Evolutionary conservation across 2,888 invertebrate genomes (phyloP).

Genomic region (Leptogaster cylindrica): DNA sequence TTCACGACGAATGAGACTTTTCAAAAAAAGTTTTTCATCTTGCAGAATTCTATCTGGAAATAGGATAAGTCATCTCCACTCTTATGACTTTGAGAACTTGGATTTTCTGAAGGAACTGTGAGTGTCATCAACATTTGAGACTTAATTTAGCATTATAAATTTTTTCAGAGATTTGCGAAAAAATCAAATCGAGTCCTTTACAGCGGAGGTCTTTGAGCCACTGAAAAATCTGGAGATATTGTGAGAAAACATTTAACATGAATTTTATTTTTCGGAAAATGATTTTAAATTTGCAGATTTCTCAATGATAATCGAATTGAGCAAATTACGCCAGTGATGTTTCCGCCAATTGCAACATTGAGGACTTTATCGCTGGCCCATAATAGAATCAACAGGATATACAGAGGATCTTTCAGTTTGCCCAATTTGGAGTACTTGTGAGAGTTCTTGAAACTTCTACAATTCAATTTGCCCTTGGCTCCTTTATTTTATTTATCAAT

Average conservation of each 20-base stretch:
- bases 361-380: conserved; percentile 63
- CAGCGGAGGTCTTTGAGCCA: conserved; percentile 57
- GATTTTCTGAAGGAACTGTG: conserved; percentile 56
- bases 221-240: conserved; percentile 61
- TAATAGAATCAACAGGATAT: conserved; percentile 59
- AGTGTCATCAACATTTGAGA: conserved; percentile 48
- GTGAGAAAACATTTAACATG: conserved; percentile 55
- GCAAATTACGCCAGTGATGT: conserved; percentile 55
- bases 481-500: not conserved
- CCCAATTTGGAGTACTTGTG: conserved; percentile 62
- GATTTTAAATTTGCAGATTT: conserved; percentile 51
- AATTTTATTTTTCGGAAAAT: not conserved
- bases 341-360: conserved; percentile 59
- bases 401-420: conserved; percentile 57
- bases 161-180: conserved; percentile 63
- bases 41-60: conserved; percentile 58
- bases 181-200: conserved; percentile 61
- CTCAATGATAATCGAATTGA: conserved; percentile 62
- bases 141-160: conserved; percentile 12
- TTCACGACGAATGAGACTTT: no score
- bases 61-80: conserved; percentile 53
- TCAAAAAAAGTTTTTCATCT: no score
- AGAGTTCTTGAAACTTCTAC: conserved; percentile 55
- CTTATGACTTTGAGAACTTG: conserved; percentile 54
- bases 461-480: no score